Conservation (phyloP, 2,888 invertebrate genomes). For the Acleris sparsana region DNA sequence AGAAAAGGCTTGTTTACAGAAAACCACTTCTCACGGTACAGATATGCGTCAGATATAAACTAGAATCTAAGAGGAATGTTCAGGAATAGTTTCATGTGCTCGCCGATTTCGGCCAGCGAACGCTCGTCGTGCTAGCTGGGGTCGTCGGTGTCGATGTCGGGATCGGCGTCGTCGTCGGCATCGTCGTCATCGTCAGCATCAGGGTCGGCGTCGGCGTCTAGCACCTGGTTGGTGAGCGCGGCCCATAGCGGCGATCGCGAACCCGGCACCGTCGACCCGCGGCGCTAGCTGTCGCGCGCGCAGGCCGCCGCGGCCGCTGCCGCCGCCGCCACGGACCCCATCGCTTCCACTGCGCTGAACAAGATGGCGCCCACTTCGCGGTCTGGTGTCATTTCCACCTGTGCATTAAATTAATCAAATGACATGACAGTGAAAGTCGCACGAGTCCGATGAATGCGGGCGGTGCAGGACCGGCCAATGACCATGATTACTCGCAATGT, state of each 20-base stretch:
- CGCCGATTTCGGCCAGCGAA: slow-evolving; percentile 81
- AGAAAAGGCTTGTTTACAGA: slow-evolving; percentile 4
- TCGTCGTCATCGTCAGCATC: slow-evolving; percentile 48
- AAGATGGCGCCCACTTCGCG: slow-evolving; percentile 76
- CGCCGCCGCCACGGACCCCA: slow-evolving; percentile 65
- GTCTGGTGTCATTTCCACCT: slow-evolving; percentile 80
- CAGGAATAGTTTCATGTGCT: slow-evolving; percentile 82
- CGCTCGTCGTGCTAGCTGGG: slow-evolving; percentile 85
- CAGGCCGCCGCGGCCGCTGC: slow-evolving; percentile 50
- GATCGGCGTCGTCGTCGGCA: slow-evolving; percentile 28
- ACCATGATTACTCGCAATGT: too few species aligned
- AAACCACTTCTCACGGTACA: background rate
- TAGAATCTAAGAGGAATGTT: slow-evolving; percentile 84
- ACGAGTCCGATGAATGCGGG: too few species aligned
- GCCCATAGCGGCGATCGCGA: slow-evolving; percentile 90
- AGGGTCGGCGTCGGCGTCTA: slow-evolving; percentile 69
- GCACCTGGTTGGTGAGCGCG: slow-evolving; percentile 88
- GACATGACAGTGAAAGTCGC: too few species aligned
- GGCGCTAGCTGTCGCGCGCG: slow-evolving; percentile 84
- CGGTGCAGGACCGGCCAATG: too few species aligned
- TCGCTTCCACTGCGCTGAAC: slow-evolving; percentile 67
- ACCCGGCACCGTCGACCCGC: slow-evolving; percentile 75
- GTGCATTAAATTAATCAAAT: slow-evolving; percentile 37
- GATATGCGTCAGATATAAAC: slow-evolving; percentile 35
- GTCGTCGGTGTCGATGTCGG: slow-evolving; percentile 49